Evolutionary conservation across 2,888 invertebrate species (phyloP).

Genomic region (Cartodere bifasciata): DNA sequence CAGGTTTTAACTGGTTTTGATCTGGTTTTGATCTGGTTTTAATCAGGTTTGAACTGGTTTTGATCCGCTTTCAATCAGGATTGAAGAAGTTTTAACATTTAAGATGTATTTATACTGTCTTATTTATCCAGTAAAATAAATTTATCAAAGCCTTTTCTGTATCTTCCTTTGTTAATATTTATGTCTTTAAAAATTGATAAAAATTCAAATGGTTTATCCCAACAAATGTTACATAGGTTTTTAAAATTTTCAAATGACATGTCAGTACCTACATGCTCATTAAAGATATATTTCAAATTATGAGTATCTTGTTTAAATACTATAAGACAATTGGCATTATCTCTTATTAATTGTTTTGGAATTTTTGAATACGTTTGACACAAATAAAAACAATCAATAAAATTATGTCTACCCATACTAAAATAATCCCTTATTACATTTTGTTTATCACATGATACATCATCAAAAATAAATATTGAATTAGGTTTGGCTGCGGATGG

Average conservation of each 20-base stretch:
- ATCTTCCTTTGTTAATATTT: constrained; percentile 4
- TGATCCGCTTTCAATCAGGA: constrained; percentile 1
- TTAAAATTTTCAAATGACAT: constrained; percentile 6
- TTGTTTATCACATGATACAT: constrained; percentile 27
- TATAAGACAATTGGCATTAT: constrained; percentile 7
- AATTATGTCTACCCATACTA: constrained; percentile 21
- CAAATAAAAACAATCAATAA: constrained; percentile 20
- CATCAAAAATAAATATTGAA: constrained; percentile 30
- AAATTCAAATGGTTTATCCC: constrained; percentile 6
- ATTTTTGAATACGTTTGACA: constrained; percentile 6
- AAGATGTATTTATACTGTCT: not conserved
- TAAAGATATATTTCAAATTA: constrained; percentile 7
- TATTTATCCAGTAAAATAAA: not conserved
- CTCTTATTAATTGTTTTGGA: constrained; percentile 6
- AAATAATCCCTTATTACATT: constrained; percentile 23
- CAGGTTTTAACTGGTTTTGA: no score
- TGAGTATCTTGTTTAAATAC: constrained; percentile 9
- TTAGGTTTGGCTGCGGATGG: constrained; percentile 19
- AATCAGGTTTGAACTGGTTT: no score
- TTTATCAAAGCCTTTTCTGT: constrained; percentile 5
- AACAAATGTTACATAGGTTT: constrained; percentile 4
- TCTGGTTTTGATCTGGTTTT: no score
- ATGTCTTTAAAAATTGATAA: constrained; percentile 5
- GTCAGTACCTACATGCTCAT: constrained; percentile 9
- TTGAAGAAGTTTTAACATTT: not conserved